phyloP scores from a whole-genome alignment of 1,140 invertebrate genomes.

The Anastrepha obliqua region DNA sequence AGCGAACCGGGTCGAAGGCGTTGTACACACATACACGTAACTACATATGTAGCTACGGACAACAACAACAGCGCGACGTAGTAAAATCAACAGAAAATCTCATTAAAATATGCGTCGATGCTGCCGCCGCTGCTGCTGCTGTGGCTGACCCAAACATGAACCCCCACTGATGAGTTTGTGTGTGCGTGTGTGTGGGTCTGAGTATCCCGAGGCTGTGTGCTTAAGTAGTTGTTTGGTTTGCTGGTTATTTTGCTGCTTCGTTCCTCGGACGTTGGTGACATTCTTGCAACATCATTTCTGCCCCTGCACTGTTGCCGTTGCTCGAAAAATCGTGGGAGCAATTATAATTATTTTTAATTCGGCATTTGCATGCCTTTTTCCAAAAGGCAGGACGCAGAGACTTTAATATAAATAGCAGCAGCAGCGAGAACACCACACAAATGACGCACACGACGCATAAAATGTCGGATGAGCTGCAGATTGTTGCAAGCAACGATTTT shows the following conservation, averaged over 20 bases:
- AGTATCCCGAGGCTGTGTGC: neutral
- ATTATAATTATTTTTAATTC: slow-evolving; percentile 56
- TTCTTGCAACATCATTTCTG: slow-evolving; percentile 20
- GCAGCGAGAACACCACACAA: neutral
- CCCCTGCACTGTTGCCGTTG: neutral
- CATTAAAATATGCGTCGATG: slow-evolving; percentile 51
- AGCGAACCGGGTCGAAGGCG: slow-evolving; percentile 50
- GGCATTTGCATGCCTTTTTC: neutral
- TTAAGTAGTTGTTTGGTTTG: slow-evolving; percentile 3
- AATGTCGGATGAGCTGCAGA: slow-evolving; percentile 3
- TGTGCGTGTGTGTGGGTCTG: neutral
- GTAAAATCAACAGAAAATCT: slow-evolving; percentile 55
- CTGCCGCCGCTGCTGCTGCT: neutral
- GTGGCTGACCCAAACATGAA: neutral
- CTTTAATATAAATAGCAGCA: neutral
- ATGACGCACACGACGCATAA: slow-evolving; percentile 45
- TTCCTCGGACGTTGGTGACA: slow-evolving; percentile 19
- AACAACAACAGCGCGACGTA: slow-evolving; percentile 16
- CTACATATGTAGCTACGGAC: neutral
- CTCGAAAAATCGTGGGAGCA: slow-evolving; percentile 53
- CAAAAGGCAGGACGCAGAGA: neutral
- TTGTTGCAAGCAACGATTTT: slow-evolving; percentile 48
- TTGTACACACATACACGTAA: no score
- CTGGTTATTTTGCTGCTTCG: neutral
- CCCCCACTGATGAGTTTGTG: neutral